Evolutionary conservation across 1,140 invertebrate species (phyloP).

Genomic region (Drosophila melanogaster): DNA sequence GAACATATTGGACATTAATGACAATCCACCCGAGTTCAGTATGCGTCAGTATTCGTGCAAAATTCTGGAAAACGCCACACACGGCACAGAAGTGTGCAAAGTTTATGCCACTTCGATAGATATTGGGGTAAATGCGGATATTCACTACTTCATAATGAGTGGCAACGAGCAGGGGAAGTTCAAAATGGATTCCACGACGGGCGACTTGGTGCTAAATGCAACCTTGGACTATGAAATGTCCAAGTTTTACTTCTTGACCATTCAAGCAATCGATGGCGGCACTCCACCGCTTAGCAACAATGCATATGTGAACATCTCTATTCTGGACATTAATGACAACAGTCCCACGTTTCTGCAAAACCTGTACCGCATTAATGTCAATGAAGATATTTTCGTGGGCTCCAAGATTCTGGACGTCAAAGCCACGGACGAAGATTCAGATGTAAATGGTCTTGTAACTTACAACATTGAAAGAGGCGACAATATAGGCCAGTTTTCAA

Average conservation of each 20-base stretch:
- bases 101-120: constrained; percentile 96
- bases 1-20: constrained; percentile 93
- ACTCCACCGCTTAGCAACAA: constrained; percentile 93
- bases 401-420: constrained; percentile 90
- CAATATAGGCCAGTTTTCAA: constrained; percentile 90
- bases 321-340: constrained; percentile 96
- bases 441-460: constrained; percentile 90
- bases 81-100: constrained; percentile 91
- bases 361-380: constrained; percentile 91
- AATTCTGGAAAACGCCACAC: constrained; percentile 90
- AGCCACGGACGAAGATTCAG: constrained; percentile 93
- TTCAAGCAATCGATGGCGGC: constrained; percentile 95
- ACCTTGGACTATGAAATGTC: constrained; percentile 94
- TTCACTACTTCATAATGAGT: constrained; percentile 94
- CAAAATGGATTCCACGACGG: constrained; percentile 89
- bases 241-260: constrained; percentile 93
- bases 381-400: constrained; percentile 91
- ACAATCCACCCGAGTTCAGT: constrained; percentile 96
- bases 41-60: constrained; percentile 90
- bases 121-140: constrained; percentile 95
- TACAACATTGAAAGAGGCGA: constrained; percentile 94
- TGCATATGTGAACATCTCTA: constrained; percentile 94
- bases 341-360: constrained; percentile 92
- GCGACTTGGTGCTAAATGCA: constrained; percentile 91
- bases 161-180: constrained; percentile 96